A percentile compares a stretch with the other conserved stretches of the same genome.
Evolutionary conservation across 2,797 vertebrate genomes (phyloP).

Genomic region (Poeciliopsis infans): DNA sequence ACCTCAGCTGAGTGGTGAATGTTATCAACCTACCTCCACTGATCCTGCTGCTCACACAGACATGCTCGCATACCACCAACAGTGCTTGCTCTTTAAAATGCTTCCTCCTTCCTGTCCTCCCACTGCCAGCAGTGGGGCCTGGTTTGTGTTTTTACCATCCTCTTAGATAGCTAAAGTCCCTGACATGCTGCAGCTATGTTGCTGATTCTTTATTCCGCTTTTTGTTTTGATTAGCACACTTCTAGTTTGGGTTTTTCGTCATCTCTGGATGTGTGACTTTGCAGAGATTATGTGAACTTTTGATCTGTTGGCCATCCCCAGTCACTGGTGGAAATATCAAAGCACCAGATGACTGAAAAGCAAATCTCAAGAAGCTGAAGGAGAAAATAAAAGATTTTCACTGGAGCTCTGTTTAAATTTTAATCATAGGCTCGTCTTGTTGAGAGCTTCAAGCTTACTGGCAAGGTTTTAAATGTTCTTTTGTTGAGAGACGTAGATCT

Average conservation of each 20-base stretch:
- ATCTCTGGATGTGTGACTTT: constrained; percentile 16
- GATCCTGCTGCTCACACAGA: constrained; percentile 54
- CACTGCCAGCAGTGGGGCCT: constrained; percentile 3
- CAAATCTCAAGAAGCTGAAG: constrained; percentile 27
- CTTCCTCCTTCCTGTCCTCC: constrained; percentile 16
- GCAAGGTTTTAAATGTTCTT: constrained; percentile 13
- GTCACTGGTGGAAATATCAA: constrained; percentile 57
- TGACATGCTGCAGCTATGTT: background rate
- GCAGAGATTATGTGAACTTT: constrained; percentile 32
- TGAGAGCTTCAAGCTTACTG: constrained; percentile 27
- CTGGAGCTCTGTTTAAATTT: constrained; percentile 58
- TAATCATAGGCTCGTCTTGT: constrained; percentile 47
- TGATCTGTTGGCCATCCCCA: constrained; percentile 43
- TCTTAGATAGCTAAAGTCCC: background rate
- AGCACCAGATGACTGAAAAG: constrained; percentile 38
- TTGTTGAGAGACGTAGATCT: constrained; percentile 11
- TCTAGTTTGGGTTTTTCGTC: constrained; percentile 12
- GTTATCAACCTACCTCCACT: constrained; percentile 61
- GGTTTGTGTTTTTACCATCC: background rate
- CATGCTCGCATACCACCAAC: background rate
- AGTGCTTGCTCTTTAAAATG: constrained; percentile 31
- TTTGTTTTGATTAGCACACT: constrained; percentile 16
- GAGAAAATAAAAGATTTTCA: background rate
- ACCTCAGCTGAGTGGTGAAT: constrained; percentile 71
- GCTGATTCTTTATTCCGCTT: constrained; percentile 1